These are phyloP conservation scores for Vannuccia rotundouncinata DNA, from an alignment of 2,888 invertebrate species.

Conservation along the genomic window DNA sequence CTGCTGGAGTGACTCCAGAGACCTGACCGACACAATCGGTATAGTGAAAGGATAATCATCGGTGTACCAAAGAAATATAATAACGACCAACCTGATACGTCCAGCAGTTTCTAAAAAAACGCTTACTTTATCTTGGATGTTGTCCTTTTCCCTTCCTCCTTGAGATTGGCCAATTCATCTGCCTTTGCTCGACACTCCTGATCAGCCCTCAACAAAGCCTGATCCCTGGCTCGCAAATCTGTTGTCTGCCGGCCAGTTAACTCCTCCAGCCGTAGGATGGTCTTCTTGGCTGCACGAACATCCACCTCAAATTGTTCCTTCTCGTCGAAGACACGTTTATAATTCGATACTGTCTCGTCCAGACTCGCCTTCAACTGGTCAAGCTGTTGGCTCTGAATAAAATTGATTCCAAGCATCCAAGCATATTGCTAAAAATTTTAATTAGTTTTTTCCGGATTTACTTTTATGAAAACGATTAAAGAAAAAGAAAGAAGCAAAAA, in stretches of 20 bases:
- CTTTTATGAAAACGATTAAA: too few relatives aligned
- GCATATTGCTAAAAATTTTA: too few relatives aligned
- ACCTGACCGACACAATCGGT: not conserved
- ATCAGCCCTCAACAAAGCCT: not conserved
- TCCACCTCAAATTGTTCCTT: not conserved
- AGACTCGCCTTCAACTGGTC: not conserved
- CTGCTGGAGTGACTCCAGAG: not conserved
- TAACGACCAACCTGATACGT: too few relatives aligned
- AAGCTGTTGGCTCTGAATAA: not conserved
- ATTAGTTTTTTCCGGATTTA: too few relatives aligned
- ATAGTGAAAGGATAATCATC: too few relatives aligned
- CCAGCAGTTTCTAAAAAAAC: too few relatives aligned
- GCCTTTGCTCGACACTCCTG: not conserved
- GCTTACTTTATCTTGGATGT: too few relatives aligned
- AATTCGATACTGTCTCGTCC: not conserved
- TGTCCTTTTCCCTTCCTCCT: not conserved
- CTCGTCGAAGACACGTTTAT: not conserved
- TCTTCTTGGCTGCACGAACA: not conserved
- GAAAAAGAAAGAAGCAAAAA: too few relatives aligned
- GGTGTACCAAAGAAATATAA: too few relatives aligned
- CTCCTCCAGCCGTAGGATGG: not conserved
- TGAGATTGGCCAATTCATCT: not conserved
- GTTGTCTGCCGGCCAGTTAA: not conserved
- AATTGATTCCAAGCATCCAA: too few relatives aligned
- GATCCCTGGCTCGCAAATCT: not conserved